A percentile compares a stretch with the other conserved stretches of the same genome.
phyloP scores from a whole-genome alignment of 2,888 invertebrate genomes.

The Sarcophaga subvicina region DNA sequence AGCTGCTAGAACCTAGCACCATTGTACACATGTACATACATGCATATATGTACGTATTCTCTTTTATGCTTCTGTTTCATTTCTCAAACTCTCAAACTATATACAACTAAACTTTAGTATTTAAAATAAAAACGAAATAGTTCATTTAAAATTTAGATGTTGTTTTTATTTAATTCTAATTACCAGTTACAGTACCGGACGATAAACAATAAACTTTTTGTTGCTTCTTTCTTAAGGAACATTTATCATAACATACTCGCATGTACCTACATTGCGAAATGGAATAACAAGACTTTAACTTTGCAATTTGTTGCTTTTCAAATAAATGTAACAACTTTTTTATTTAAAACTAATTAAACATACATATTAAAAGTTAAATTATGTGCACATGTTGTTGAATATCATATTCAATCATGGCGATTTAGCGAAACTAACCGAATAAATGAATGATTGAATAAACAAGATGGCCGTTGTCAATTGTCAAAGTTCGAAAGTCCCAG shows the following conservation, averaged over 20 bases:
- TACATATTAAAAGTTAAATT: background rate
- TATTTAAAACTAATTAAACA: background rate
- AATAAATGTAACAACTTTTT: background rate
- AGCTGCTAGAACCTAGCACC: slow-evolving; percentile 46
- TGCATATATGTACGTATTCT: background rate
- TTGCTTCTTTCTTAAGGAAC: background rate
- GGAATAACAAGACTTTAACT: background rate
- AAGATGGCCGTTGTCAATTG: too few species aligned
- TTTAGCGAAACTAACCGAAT: too few species aligned
- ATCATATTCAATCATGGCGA: too few species aligned
- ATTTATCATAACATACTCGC: background rate
- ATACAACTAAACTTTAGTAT: background rate
- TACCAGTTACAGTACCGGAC: background rate
- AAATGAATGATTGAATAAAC: too few species aligned
- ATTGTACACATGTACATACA: slow-evolving; percentile 18
- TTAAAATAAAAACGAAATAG: slow-evolving; percentile 9
- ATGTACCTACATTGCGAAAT: background rate
- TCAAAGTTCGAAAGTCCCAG: too few species aligned
- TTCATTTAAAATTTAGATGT: slow-evolving; percentile 37
- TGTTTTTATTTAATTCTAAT: slow-evolving; percentile 46
- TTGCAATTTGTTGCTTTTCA: background rate
- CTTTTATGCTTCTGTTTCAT: background rate
- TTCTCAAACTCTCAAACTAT: background rate
- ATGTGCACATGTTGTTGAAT: background rate
- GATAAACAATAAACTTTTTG: background rate